Evolutionary conservation across 2,113 vertebrate genomes (phyloP).

Genomic region (Podilymbus podiceps): DNA sequence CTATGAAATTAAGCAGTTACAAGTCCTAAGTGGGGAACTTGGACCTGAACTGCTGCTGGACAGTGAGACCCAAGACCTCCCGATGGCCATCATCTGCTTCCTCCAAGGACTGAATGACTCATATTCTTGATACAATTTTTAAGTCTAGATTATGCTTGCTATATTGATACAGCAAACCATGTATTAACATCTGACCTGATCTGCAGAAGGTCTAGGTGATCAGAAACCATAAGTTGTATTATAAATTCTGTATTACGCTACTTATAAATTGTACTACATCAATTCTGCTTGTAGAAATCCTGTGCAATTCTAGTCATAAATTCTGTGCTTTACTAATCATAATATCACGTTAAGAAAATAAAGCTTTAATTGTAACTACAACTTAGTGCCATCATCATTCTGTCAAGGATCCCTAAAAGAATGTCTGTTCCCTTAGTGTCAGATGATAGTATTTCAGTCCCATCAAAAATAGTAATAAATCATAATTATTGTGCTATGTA

Average conservation of each 20-base stretch:
- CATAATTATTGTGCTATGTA: background rate
- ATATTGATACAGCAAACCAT: background rate
- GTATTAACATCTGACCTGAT: background rate
- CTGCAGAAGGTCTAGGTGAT: background rate
- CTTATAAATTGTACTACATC: background rate
- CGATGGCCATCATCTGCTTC: background rate
- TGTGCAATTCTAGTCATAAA: background rate
- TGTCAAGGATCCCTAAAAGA: background rate
- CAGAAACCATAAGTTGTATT: background rate
- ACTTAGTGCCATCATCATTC: background rate
- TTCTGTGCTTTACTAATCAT: background rate
- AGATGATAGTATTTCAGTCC: background rate
- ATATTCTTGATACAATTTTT: background rate
- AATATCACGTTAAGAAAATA: background rate
- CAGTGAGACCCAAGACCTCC: background rate
- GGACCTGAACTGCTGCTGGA: background rate
- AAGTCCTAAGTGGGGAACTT: background rate
- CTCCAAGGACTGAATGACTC: rapidly evolving
- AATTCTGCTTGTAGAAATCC: background rate
- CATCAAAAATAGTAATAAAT: background rate
- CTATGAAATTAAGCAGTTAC: background rate
- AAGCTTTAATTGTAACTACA: background rate
- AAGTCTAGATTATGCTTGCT: background rate
- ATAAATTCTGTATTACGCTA: background rate
- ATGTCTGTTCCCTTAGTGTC: background rate